Evolutionary conservation across 2,797 vertebrate species (phyloP).

Genomic region (Phrynocephalus forsythii): DNA sequence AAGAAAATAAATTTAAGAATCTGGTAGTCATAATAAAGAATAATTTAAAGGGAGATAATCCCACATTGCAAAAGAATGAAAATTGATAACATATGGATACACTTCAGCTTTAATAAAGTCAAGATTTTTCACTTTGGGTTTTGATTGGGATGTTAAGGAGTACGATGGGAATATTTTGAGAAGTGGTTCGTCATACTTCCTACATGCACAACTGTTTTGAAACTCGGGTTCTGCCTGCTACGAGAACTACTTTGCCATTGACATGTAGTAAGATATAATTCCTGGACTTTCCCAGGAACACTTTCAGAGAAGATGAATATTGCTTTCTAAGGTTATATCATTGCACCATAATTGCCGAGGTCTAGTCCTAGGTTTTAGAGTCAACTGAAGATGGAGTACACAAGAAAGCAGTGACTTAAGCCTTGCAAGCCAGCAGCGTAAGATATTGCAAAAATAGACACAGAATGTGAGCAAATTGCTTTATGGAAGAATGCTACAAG

Average conservation of each 20-base stretch:
- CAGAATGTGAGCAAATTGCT: neutral
- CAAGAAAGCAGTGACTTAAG: neutral
- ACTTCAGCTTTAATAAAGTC: neutral
- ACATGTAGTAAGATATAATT: neutral
- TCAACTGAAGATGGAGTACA: neutral
- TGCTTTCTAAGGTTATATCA: neutral
- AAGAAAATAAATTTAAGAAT: neutral
- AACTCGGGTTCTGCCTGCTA: neutral
- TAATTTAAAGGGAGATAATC: neutral
- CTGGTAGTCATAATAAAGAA: too few relatives aligned
- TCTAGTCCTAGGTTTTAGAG: neutral
- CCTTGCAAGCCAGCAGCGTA: neutral
- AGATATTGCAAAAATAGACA: neutral
- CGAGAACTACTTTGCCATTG: neutral
- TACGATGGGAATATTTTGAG: neutral
- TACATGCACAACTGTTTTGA: neutral
- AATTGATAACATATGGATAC: neutral
- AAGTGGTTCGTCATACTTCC: neutral
- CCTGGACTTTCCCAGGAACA: neutral
- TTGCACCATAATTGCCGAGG: neutral
- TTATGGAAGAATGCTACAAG: neutral
- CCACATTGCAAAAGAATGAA: neutral
- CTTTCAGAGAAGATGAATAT: conserved; percentile 1
- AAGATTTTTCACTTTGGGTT: neutral
- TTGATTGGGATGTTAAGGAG: neutral